Evolutionary conservation across 2,113 vertebrate genomes (phyloP).

Genomic region (Bufo bufo): DNA sequence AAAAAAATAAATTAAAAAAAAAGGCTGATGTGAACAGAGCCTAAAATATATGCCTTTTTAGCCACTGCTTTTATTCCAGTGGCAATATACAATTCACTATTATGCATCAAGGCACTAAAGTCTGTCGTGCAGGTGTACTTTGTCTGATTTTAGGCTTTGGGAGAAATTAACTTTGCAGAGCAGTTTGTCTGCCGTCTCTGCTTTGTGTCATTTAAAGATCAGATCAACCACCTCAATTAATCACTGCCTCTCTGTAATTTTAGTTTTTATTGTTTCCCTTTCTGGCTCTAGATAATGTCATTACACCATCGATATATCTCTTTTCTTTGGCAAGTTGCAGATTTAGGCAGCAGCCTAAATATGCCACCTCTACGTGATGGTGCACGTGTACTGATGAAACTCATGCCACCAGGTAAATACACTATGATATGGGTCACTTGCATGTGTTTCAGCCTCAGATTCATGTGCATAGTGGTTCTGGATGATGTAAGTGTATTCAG

Average conservation of each 20-base stretch:
- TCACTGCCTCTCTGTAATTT: not conserved
- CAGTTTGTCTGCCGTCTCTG: not conserved
- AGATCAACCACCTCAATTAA: not conserved
- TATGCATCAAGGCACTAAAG: no score
- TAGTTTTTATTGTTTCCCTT: not conserved
- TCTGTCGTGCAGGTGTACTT: no score
- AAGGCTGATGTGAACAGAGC: no score
- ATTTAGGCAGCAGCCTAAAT: conserved; percentile 94
- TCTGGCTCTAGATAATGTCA: conserved; percentile 92
- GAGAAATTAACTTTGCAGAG: not conserved
- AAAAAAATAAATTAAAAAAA: no score
- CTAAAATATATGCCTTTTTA: no score
- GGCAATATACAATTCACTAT: not conserved
- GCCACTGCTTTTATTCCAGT: not conserved
- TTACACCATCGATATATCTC: conserved; percentile 97
- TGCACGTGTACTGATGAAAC: conserved; percentile 97
- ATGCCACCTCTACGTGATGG: conserved; percentile 97
- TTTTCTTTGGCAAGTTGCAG: conserved; percentile 99
- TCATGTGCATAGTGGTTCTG: no score
- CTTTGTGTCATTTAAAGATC: not conserved
- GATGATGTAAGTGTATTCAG: no score
- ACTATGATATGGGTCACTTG: not conserved
- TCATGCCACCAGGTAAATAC: conserved; percentile 93
- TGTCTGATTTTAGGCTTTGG: no score
- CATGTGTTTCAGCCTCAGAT: not conserved